Percentiles rank a stretch among this genome's conserved stretches.
These are phyloP conservation scores for Brachynemurus nebulosus DNA, from an alignment of 2,888 invertebrate species.

Conservation along the genomic window DNA sequence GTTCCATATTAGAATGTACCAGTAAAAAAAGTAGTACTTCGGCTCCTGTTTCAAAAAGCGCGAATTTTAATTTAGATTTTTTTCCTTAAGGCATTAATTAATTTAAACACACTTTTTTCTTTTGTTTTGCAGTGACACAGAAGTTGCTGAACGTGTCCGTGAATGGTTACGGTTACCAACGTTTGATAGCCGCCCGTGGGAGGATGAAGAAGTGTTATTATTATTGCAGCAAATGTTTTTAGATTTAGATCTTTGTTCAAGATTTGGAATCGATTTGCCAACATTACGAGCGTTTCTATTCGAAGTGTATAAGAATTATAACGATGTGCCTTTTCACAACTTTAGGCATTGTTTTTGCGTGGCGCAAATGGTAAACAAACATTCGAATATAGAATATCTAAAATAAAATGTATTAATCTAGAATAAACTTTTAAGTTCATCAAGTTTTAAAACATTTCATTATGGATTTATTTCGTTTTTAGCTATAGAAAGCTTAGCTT, in stretches of 20 bases:
- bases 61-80: too few relatives aligned
- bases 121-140: conserved; percentile 39
- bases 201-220: conserved; percentile 64
- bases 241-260: conserved; percentile 57
- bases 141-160: conserved; percentile 45
- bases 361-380: conserved; percentile 76
- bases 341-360: conserved; percentile 80
- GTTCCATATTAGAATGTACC: too few relatives aligned
- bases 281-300: conserved; percentile 57
- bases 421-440: too few relatives aligned
- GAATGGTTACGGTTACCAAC: conserved; percentile 51
- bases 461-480: not conserved
- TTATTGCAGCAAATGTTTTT: conserved; percentile 71
- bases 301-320: conserved; percentile 66
- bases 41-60: too few relatives aligned
- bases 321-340: conserved; percentile 79
- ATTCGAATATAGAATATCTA: too few relatives aligned
- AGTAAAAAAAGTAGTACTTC: too few relatives aligned
- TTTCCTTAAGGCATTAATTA: too few relatives aligned
- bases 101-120: not conserved
- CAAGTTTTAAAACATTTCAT: not conserved
- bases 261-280: conserved; percentile 58
- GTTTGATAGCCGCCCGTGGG: conserved; percentile 72
- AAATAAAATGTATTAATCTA: too few relatives aligned
- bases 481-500: too few relatives aligned